phyloP scores from a whole-genome alignment of 1,140 invertebrate genomes.

The Saccostrea echinata region DNA sequence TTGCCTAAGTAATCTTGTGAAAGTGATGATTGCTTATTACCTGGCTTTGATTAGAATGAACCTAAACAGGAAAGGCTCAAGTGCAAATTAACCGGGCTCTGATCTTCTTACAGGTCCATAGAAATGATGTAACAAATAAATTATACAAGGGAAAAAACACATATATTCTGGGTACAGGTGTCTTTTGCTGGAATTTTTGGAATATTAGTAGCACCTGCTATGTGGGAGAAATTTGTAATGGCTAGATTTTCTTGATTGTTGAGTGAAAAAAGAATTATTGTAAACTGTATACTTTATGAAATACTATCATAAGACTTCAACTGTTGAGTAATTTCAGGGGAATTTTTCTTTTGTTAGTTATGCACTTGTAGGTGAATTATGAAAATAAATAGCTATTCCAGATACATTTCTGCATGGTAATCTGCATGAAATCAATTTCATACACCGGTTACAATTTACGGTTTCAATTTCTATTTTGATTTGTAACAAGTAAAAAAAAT shows the following conservation, averaged over 20 bases:
- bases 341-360: not conserved
- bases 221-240: not conserved
- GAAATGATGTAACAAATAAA: constrained; percentile 26
- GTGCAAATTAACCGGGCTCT: not conserved
- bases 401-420: not conserved
- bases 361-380: not conserved
- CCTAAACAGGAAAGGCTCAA: not conserved
- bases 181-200: not conserved
- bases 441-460: not conserved
- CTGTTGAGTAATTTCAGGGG: not conserved
- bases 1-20: constrained; percentile 22
- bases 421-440: constrained; percentile 4
- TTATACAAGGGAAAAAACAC: not conserved
- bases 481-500: not conserved
- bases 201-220: constrained; percentile 17
- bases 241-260: not conserved
- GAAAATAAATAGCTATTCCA: not conserved
- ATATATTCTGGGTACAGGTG: not conserved
- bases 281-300: not conserved
- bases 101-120: constrained; percentile 7
- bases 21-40: constrained; percentile 27
- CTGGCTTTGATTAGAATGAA: constrained; percentile 15
- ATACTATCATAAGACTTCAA: not conserved
- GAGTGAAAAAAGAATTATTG: too few relatives aligned
- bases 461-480: constrained; percentile 14